phyloP scores from a whole-genome alignment of 1,140 invertebrate species.

The Zaprionus ghesquierei region DNA sequence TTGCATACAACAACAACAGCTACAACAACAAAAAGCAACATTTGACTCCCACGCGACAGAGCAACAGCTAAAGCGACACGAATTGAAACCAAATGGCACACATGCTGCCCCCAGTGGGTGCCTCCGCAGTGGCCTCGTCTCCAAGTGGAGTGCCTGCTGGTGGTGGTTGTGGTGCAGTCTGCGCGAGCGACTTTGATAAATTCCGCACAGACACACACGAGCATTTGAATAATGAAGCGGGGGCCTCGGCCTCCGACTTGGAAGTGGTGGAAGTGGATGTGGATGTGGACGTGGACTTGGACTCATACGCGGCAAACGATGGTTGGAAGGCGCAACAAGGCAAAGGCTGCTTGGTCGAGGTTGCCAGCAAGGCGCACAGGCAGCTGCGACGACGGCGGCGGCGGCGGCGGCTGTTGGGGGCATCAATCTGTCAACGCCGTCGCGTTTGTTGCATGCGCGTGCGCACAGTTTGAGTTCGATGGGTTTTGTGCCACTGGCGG shows the following conservation, averaged over 20 bases:
- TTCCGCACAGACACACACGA: slow-evolving; percentile 75
- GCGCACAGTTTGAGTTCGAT: slow-evolving; percentile 80
- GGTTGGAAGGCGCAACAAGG: too few relatives aligned
- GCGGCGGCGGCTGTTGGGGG: slow-evolving; percentile 57
- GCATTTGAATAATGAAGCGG: slow-evolving; percentile 77
- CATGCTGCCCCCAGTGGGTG: slow-evolving; percentile 16
- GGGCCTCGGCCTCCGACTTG: slow-evolving; percentile 37
- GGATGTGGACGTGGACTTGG: neutral
- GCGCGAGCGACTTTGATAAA: slow-evolving; percentile 70
- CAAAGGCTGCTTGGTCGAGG: too few relatives aligned
- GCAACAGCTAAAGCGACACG: slow-evolving; percentile 38
- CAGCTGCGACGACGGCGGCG: too few relatives aligned
- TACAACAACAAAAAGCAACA: slow-evolving; percentile 35
- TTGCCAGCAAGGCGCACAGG: too few relatives aligned
- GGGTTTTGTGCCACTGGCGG: slow-evolving; percentile 72
- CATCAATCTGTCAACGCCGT: slow-evolving; percentile 79
- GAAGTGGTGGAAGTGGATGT: neutral
- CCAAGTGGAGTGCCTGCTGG: neutral
- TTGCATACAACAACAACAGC: slow-evolving; percentile 11
- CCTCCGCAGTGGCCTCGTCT: slow-evolving; percentile 10
- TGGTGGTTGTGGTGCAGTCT: neutral
- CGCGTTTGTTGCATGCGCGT: slow-evolving; percentile 73
- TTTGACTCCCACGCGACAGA: slow-evolving; percentile 20
- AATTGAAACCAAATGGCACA: slow-evolving; percentile 48
- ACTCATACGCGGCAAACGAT: neutral